A percentile compares a stretch with the other conserved stretches of the same genome.
Evolutionary conservation across 2,888 invertebrate genomes (phyloP).

Genomic region (Spisula solida): DNA sequence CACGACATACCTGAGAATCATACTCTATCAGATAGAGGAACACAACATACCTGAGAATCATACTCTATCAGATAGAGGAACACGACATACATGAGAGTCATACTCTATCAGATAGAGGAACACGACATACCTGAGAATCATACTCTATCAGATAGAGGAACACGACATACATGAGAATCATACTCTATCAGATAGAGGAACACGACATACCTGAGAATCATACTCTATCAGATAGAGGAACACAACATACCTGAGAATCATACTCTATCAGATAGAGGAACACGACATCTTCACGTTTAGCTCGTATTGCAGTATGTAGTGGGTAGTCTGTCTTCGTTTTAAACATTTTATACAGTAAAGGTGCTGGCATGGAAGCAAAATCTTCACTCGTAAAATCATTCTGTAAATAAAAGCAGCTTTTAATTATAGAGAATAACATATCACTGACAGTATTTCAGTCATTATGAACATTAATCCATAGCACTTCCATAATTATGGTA

Average conservation of each 20-base stretch:
- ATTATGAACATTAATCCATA: too few relatives aligned
- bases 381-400: conserved; percentile 92
- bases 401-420: conserved; percentile 87
- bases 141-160: too few relatives aligned
- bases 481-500: too few relatives aligned
- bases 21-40: conserved; percentile 97
- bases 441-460: too few relatives aligned
- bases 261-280: conserved; percentile 97
- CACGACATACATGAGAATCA: conserved; percentile 93
- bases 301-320: conserved; percentile 95
- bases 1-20: conserved; percentile 96
- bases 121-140: conserved; percentile 93
- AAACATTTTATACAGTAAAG: conserved; percentile 95
- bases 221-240: too few relatives aligned
- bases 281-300: conserved; percentile 97
- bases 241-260: conserved; percentile 93
- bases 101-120: too few relatives aligned
- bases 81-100: too few relatives aligned
- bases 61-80: too few relatives aligned
- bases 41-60: conserved; percentile 94
- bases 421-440: too few relatives aligned
- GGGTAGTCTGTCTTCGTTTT: conserved; percentile 96
- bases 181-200: too few relatives aligned
- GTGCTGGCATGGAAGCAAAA: conserved; percentile 97
- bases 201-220: conserved; percentile 93